Conservation (phyloP, 1,140 invertebrate species). For the Drosophila bifasciata region DNA sequence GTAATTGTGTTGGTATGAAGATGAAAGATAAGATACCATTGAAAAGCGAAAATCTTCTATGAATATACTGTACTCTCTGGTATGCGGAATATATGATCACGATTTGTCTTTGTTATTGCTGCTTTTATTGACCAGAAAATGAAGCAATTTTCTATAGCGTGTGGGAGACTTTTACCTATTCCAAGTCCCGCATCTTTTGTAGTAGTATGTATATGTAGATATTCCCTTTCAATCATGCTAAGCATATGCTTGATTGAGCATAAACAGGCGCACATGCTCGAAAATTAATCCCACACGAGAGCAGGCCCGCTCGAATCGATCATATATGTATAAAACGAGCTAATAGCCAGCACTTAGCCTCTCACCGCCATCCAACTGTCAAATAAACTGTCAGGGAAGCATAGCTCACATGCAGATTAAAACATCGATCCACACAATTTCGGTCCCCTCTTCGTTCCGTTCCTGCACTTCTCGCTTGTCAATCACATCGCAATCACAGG, state of each 20-base stretch:
- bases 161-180: conserved; percentile 1
- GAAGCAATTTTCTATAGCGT: conserved; percentile 64
- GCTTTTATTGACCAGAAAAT: conserved; percentile 60
- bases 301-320: conserved; percentile 11
- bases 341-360: conserved; percentile 58
- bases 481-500: conserved; percentile 52
- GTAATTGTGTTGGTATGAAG: conserved; percentile 43
- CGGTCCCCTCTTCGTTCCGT: not conserved
- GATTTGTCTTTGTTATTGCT: conserved; percentile 40
- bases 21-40: conserved; percentile 43
- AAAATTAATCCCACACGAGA: not conserved
- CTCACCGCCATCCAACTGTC: conserved; percentile 64
- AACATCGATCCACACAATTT: not conserved
- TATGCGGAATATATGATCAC: conserved; percentile 67
- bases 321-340: conserved; percentile 26
- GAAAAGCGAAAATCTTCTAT: conserved; percentile 8
- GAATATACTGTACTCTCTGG: conserved; percentile 1
- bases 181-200: not conserved
- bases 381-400: conserved; percentile 58
- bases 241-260: not conserved
- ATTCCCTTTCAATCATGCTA: conserved; percentile 2
- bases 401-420: conserved; percentile 49
- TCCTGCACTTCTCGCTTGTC: conserved; percentile 37
- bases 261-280: conserved; percentile 13
- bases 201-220: not conserved